Evolutionary conservation across 2,113 vertebrate genomes (phyloP).

Genomic region (Myxocyprinus asiaticus): DNA sequence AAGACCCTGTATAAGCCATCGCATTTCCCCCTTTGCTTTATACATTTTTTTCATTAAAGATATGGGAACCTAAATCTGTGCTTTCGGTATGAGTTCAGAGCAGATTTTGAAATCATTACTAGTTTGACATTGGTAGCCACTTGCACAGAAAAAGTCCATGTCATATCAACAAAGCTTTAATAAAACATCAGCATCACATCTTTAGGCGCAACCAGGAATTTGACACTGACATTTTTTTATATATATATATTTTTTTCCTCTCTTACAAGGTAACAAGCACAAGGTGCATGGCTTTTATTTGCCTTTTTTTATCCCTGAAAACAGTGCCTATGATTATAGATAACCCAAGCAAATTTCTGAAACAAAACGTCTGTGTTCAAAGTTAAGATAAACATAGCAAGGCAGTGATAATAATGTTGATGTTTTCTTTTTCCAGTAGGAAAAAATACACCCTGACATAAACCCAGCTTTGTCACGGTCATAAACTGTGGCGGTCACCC

Average conservation of each 20-base stretch:
- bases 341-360: conserved; percentile 27
- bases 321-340: conserved; percentile 28
- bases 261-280: conserved; percentile 29
- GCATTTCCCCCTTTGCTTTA: too few species aligned
- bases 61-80: too few species aligned
- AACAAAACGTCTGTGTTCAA: conserved; percentile 35
- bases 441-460: conserved; percentile 46
- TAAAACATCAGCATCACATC: conserved; percentile 16
- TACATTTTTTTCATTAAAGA: too few species aligned
- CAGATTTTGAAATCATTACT: not conserved
- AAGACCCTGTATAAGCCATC: too few species aligned
- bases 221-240: not conserved
- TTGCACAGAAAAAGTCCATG: not conserved
- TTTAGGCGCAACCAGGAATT: conserved; percentile 1
- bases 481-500: not conserved
- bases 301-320: conserved; percentile 50
- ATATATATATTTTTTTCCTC: not conserved
- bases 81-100: not conserved
- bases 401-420: too few species aligned
- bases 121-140: conserved; percentile 19
- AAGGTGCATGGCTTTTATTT: conserved; percentile 50
- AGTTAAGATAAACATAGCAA: conserved; percentile 33
- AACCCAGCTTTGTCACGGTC: not conserved
- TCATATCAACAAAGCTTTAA: conserved; percentile 18
- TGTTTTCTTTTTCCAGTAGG: too few species aligned